A percentile compares a stretch with the other conserved stretches of the same genome.
Evolutionary conservation across 2,797 vertebrate species (phyloP).

Genomic region (Crenuchus spilurus): DNA sequence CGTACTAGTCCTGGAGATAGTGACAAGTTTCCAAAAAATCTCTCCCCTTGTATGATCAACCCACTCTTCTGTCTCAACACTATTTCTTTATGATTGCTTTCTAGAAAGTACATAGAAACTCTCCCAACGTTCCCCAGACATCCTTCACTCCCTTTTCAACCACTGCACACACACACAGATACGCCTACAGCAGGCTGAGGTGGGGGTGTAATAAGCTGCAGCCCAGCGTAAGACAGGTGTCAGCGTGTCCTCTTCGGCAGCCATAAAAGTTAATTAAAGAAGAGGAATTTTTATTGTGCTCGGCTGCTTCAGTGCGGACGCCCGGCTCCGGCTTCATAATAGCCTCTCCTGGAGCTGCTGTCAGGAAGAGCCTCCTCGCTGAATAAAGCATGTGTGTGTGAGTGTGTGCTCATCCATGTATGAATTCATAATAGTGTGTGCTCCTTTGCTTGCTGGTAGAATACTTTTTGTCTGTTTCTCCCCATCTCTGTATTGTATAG

Average conservation of each 20-base stretch:
- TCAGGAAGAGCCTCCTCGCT: constrained; percentile 60
- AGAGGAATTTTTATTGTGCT: constrained; percentile 73
- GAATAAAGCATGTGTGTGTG: constrained; percentile 61
- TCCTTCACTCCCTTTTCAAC: constrained; percentile 8
- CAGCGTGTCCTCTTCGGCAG: constrained; percentile 69
- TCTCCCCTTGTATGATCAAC: neutral
- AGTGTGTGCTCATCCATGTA: constrained; percentile 32
- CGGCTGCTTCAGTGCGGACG: constrained; percentile 57
- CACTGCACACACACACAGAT: constrained; percentile 29
- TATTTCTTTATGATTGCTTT: neutral
- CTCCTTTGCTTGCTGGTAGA: neutral
- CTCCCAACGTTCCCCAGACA: neutral
- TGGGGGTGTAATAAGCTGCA: constrained; percentile 60
- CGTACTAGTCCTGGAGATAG: neutral
- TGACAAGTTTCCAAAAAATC: neutral
- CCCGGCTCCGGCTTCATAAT: constrained; percentile 66
- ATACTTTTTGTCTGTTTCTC: neutral
- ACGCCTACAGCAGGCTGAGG: constrained; percentile 28
- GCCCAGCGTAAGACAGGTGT: constrained; percentile 70
- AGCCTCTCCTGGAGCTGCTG: constrained; percentile 63
- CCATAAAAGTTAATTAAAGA: constrained; percentile 80
- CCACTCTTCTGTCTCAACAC: constrained; percentile 7
- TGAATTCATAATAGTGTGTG: constrained; percentile 6
- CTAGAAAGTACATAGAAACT: neutral
- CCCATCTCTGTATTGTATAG: neutral